Percentiles rank a stretch among this genome's conserved stretches.
phyloP scores from a whole-genome alignment of 2,888 invertebrate genomes.

The Lasioglossum figueresi region DNA sequence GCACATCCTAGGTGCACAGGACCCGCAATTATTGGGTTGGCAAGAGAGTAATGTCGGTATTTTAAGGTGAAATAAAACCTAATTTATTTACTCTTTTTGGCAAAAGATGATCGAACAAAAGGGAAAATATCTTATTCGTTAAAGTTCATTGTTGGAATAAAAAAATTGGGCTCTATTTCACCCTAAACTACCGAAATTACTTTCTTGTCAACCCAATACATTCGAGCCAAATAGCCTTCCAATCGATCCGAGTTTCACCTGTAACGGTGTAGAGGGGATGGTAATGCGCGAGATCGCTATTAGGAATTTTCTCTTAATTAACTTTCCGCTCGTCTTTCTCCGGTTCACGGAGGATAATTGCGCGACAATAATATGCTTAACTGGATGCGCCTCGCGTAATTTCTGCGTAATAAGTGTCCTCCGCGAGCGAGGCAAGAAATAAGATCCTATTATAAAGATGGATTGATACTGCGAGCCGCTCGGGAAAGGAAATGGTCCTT shows the following conservation, averaged over 20 bases:
- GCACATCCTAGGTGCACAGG: background rate
- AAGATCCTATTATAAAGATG: conserved; percentile 29
- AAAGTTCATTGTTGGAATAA: no score
- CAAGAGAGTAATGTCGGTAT: no score
- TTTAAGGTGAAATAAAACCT: no score
- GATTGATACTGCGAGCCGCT: background rate
- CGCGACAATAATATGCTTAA: background rate
- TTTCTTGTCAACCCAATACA: no score
- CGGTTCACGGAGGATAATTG: conserved; percentile 3
- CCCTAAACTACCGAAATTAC: no score
- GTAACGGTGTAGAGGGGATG: background rate
- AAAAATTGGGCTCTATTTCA: no score
- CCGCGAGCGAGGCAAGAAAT: conserved; percentile 1
- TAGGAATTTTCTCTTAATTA: conserved; percentile 5
- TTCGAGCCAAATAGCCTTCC: background rate
- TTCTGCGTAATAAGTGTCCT: conserved; percentile 3
- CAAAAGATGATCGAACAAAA: no score
- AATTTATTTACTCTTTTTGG: no score
- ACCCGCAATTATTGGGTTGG: background rate
- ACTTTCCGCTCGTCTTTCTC: conserved; percentile 4
- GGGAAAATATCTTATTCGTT: no score
- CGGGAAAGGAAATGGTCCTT: background rate
- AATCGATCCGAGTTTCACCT: conserved; percentile 8
- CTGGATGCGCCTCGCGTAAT: conserved; percentile 7
- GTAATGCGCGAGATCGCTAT: background rate